A percentile compares a stretch with the other conserved stretches of the same genome.
These are phyloP conservation scores for Trichomycterus rosablanca DNA, from an alignment of 2,113 vertebrate genomes.

Conservation along the genomic window DNA sequence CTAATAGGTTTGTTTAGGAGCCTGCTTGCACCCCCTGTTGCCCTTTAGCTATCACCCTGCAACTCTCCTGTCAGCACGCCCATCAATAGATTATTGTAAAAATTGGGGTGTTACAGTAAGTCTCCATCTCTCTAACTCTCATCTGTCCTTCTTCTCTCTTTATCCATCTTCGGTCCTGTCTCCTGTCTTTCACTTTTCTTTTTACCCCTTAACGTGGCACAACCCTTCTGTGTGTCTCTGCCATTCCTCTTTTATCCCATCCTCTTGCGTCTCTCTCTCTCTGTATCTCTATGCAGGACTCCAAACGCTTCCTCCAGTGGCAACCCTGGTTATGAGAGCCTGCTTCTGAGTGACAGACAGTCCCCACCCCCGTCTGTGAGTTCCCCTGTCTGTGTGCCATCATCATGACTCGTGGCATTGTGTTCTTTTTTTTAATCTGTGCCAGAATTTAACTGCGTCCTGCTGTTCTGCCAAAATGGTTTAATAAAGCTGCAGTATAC, in stretches of 20 bases:
- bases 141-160: conserved; percentile 39
- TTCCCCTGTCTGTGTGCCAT: conserved; percentile 67
- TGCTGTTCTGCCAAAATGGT: background rate
- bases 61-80: conserved; percentile 5
- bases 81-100: conserved; percentile 7
- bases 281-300: conserved; percentile 77
- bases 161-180: conserved; percentile 60
- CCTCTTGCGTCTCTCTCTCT: conserved; percentile 53
- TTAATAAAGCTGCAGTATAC: background rate
- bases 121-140: conserved; percentile 28
- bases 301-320: conserved; percentile 95
- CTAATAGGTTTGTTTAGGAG: background rate
- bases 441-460: conserved; percentile 10
- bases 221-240: conserved; percentile 14
- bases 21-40: conserved; percentile 3
- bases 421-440: conserved; percentile 17
- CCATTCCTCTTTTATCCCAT: conserved; percentile 24
- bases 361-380: conserved; percentile 84
- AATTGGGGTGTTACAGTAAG: conserved; percentile 19
- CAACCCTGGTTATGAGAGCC: conserved; percentile 91
- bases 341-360: conserved; percentile 77
- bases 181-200: conserved; percentile 49
- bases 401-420: conserved; percentile 57
- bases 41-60: conserved; percentile 7
- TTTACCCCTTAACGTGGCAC: conserved; percentile 24